Evolutionary conservation across 2,888 invertebrate genomes (phyloP).

Genomic region (Heliconius ismenius): DNA sequence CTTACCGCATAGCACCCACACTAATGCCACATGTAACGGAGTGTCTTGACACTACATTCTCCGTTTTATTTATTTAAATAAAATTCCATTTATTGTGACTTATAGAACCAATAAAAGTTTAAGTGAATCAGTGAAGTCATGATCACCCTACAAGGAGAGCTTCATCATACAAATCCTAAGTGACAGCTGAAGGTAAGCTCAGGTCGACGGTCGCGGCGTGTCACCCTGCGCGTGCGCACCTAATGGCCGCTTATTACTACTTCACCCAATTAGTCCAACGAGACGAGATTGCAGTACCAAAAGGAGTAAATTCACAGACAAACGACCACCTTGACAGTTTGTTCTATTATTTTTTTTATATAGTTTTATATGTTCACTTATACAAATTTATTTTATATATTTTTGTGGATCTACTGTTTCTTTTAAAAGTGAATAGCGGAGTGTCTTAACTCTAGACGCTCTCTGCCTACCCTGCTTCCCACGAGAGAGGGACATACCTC

Average conservation of each 20-base stretch:
- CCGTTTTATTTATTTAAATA: background rate
- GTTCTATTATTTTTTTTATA: background rate
- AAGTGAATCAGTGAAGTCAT: constrained; percentile 7
- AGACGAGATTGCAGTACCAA: constrained; percentile 47
- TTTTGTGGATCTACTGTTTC: no score
- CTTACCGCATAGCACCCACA: background rate
- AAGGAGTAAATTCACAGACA: constrained; percentile 46
- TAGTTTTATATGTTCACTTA: background rate
- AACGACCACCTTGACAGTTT: constrained; percentile 45
- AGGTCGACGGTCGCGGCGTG: constrained; percentile 46
- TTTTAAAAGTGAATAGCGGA: no score
- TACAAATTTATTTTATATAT: background rate
- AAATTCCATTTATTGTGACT: background rate
- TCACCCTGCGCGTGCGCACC: constrained; percentile 57
- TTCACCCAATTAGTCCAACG: constrained; percentile 67
- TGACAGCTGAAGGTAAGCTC: constrained; percentile 27
- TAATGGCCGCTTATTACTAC: constrained; percentile 59
- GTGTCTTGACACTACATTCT: background rate
- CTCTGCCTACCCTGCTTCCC: no score
- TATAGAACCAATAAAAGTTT: background rate
- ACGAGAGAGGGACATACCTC: no score
- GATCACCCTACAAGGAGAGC: constrained; percentile 27
- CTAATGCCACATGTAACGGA: background rate
- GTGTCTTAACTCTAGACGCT: no score
- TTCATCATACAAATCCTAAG: constrained; percentile 36